These are phyloP conservation scores for Troilus luridus DNA, from an alignment of 2,888 invertebrate genomes.

Conservation along the genomic window DNA sequence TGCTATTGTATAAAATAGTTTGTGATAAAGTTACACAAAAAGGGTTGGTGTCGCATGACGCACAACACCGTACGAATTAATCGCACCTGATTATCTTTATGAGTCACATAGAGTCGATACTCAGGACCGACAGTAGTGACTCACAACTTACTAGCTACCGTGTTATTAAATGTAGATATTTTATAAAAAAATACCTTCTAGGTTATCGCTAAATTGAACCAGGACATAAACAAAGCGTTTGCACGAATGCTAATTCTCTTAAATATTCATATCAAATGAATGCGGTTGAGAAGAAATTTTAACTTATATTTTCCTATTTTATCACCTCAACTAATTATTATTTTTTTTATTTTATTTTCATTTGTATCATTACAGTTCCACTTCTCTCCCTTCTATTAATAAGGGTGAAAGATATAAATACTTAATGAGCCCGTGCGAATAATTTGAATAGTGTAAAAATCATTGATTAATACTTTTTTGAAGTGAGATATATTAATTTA, in stretches of 20 bases:
- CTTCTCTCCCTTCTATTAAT: no score
- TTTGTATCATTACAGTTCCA: no score
- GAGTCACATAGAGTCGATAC: constrained; percentile 37
- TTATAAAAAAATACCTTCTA: background rate
- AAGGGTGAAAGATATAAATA: no score
- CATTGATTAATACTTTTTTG: no score
- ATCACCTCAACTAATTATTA: background rate
- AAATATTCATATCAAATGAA: no score
- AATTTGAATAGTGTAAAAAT: no score
- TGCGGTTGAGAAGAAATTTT: no score
- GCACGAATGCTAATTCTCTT: constrained; percentile 12
- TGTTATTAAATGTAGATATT: background rate
- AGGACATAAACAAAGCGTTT: background rate
- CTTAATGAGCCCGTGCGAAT: no score
- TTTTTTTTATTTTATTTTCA: no score
- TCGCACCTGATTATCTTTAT: constrained; percentile 43
- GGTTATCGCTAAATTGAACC: background rate
- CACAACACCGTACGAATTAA: constrained; percentile 39
- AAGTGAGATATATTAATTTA: no score
- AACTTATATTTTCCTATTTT: no score
- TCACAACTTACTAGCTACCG: background rate
- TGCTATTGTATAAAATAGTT: background rate
- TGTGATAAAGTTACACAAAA: constrained; percentile 9
- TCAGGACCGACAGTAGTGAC: background rate
- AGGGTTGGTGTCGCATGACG: constrained; percentile 35